Evolutionary conservation across 2,797 vertebrate species (phyloP).

Genomic region (Notolabrus celidotus): DNA sequence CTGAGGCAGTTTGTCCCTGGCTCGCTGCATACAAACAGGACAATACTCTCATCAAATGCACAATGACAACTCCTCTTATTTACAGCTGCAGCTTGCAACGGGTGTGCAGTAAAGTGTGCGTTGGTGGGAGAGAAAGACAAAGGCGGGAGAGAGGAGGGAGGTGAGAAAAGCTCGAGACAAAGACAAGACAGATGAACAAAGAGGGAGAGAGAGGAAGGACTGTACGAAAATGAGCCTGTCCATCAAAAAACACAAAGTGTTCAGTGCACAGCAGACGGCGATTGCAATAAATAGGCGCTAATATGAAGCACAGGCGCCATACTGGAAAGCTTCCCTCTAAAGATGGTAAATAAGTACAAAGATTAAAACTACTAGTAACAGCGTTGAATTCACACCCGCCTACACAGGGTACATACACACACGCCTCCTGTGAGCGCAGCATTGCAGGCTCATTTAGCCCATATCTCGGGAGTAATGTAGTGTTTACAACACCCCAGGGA

Average conservation of each 20-base stretch:
- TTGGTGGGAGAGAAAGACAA: slow-evolving; percentile 40
- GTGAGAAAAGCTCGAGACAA: slow-evolving; percentile 8
- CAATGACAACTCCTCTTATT: slow-evolving; percentile 46
- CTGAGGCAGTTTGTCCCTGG: background rate
- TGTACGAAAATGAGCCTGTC: slow-evolving; percentile 21
- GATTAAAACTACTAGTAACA: slow-evolving; percentile 40
- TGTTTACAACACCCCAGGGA: slow-evolving; percentile 49
- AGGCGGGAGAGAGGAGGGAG: slow-evolving; percentile 30
- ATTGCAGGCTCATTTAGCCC: slow-evolving; percentile 44
- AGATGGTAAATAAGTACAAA: slow-evolving; percentile 28
- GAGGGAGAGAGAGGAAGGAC: slow-evolving; percentile 19
- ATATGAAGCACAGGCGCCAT: background rate
- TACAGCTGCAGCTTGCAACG: slow-evolving; percentile 37
- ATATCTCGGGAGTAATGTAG: slow-evolving; percentile 47
- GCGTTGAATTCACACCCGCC: slow-evolving; percentile 32
- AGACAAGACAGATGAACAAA: slow-evolving; percentile 6
- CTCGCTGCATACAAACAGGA: slow-evolving; percentile 23
- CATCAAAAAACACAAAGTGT: slow-evolving; percentile 21
- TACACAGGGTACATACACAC: slow-evolving; percentile 20
- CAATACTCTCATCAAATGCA: slow-evolving; percentile 41
- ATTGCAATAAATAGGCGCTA: background rate
- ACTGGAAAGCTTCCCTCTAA: background rate
- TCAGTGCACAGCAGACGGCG: background rate
- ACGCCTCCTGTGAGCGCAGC: slow-evolving; percentile 12
- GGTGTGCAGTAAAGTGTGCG: slow-evolving; percentile 19